Evolutionary conservation across 2,113 vertebrate genomes (phyloP), one percentile per base, ranked within the genome.

Genomic region (Catagonus wagneri): DNA sequence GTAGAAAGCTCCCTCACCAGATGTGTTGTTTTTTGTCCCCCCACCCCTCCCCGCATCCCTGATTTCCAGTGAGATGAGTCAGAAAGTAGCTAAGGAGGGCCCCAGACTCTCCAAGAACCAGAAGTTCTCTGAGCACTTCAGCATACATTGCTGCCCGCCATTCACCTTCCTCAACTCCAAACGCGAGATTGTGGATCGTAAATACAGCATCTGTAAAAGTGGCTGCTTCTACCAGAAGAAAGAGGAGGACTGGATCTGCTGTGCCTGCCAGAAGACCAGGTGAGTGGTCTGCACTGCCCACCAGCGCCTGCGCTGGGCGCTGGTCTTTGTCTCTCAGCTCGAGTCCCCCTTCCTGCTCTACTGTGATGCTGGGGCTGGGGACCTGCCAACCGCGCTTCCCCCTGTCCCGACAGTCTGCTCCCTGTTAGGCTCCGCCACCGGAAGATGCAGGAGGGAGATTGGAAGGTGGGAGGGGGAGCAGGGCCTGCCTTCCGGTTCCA

Each of bases 141-240:
- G 72, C 89, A 98, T 98, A 17, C 97, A 34, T 9, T 98, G 97
- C 89, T 98, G 97, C 93, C 97, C 97, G 2, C 97, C 97, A 0
- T 98, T 98, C 95, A 98, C 97, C 68, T 98, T 98, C 93, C 97
- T 98, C 97, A 98, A 98, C 92, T 98, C 97, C 95, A 98, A 97
- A 27, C 96, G 96, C 0, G 97, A 98, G 96, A 96, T 97, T 0
- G 97, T 98, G 96, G 97, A 98, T 1, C 96, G 97, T 4, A 98
- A 97, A 1, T 98, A 98, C 92, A 98, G 97, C 96, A 72, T 98
- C 52, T 98, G 97, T 22, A 96, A 32, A 56, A 98, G 97, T 1
- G 97, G 97, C 78, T 98, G 97, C 93, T 98, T 98, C 92, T 98
- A 98, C 93, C 97, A 98, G 97, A 97, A 96, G 95, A 90, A 96